Conservation (phyloP, 2,113 vertebrate genomes). For the Lamprologus speciosus region DNA sequence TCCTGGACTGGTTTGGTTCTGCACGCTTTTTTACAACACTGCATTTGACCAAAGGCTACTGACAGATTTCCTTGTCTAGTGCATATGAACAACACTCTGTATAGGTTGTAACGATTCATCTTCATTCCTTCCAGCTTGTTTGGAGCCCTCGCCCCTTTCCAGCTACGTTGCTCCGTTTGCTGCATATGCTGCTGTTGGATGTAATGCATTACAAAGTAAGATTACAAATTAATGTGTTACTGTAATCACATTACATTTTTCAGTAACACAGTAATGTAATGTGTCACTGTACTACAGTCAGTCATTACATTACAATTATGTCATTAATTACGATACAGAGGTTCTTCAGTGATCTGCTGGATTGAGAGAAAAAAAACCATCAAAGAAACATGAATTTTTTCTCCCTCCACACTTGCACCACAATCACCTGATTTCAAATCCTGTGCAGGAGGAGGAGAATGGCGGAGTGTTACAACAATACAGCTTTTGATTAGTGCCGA, state of each 20-base stretch:
- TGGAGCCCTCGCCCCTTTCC: fast-evolving
- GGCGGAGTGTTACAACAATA: not conserved
- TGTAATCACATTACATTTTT: not conserved
- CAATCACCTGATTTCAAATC: not conserved
- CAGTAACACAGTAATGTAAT: not conserved
- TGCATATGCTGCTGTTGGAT: not conserved
- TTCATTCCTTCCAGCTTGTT: not conserved
- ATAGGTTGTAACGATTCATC: not conserved
- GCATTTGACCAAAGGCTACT: not conserved
- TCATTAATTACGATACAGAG: not conserved
- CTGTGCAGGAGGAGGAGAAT: not conserved
- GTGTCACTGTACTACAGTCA: not conserved
- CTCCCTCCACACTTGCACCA: not conserved
- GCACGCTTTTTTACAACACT: not conserved
- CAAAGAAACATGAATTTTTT: not conserved
- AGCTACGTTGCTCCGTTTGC: not conserved
- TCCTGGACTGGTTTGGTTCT: not conserved
- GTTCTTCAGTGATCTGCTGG: not conserved
- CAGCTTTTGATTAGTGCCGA: fast-evolving
- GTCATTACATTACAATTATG: not conserved
- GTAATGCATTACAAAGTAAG: not conserved
- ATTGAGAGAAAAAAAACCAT: not conserved
- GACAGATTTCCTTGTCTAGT: not conserved
- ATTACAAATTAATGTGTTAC: not conserved
- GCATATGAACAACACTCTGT: fast-evolving